Conservation (phyloP, 2,888 invertebrate species). For the Chymomyza caudatula region DNA sequence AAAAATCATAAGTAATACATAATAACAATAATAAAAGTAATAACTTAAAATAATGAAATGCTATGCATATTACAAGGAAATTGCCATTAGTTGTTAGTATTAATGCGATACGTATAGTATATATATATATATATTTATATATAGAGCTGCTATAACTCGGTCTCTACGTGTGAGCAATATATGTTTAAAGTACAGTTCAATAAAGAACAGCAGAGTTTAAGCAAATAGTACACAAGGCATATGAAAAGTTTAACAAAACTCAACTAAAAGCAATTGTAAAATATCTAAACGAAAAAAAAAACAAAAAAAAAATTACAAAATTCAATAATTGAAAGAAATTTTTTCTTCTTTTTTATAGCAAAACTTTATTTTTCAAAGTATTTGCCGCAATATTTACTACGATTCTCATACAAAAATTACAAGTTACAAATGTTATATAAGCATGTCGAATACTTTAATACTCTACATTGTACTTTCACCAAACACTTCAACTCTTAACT, state of each 20-base stretch:
- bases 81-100: constrained; percentile 72
- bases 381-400: constrained; percentile 50
- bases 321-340: too few relatives aligned
- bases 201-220: not conserved
- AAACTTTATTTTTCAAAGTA: constrained; percentile 67
- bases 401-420: not conserved
- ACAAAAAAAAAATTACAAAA: too few relatives aligned
- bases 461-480: not conserved
- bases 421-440: not conserved
- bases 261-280: constrained; percentile 63
- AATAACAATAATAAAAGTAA: not conserved
- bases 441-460: not conserved
- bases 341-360: constrained; percentile 38
- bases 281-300: constrained; percentile 29
- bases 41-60: constrained; percentile 19
- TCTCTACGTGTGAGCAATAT: not conserved
- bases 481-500: not conserved
- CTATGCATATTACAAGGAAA: constrained; percentile 57
- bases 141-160: not conserved
- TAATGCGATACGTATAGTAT: constrained; percentile 37
- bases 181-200: constrained; percentile 1
- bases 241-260: constrained; percentile 18
- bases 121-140: constrained; percentile 9
- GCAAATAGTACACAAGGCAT: constrained; percentile 9
- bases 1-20: constrained; percentile 4